Conservation (phyloP, 1,140 invertebrate species). For the Popillia japonica region DNA sequence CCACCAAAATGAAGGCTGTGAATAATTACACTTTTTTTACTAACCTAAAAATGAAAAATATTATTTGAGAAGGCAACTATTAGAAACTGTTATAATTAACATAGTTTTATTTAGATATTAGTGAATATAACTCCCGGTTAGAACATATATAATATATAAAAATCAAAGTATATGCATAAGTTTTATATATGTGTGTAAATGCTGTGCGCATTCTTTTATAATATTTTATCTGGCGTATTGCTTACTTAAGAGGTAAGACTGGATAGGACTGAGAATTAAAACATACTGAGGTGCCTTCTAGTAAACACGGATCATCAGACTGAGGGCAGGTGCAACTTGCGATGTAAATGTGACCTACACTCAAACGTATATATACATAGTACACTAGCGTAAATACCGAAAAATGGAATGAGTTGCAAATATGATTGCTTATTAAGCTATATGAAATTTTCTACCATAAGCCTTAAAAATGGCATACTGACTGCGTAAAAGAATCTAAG, state of each 20-base stretch:
- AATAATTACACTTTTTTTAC: conserved; percentile 57
- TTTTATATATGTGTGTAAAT: conserved; percentile 54
- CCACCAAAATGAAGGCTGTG: conserved; percentile 60
- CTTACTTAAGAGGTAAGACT: conserved; percentile 60
- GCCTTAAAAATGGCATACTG: conserved; percentile 15
- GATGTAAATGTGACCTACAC: conserved; percentile 5
- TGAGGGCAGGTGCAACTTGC: conserved; percentile 57
- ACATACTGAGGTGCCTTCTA: conserved; percentile 59
- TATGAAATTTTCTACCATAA: not conserved
- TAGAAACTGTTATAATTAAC: conserved; percentile 53
- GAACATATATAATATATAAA: conserved; percentile 45
- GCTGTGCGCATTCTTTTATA: conserved; percentile 55
- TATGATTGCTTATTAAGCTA: conserved; percentile 13
- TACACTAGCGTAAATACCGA: conserved; percentile 19
- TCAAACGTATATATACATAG: conserved; percentile 24
- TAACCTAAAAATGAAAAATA: conserved; percentile 46
- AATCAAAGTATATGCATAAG: conserved; percentile 57
- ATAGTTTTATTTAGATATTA: conserved; percentile 50
- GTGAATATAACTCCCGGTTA: conserved; percentile 35
- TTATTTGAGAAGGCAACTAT: conserved; percentile 57
- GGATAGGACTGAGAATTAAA: conserved; percentile 58
- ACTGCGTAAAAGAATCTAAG: not conserved
- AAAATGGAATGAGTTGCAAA: conserved; percentile 6
- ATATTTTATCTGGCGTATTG: conserved; percentile 57
- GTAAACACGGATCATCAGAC: conserved; percentile 55